These are phyloP conservation scores for Epirrhoe alternata DNA, from an alignment of 2,888 invertebrate species.

Conservation along the genomic window DNA sequence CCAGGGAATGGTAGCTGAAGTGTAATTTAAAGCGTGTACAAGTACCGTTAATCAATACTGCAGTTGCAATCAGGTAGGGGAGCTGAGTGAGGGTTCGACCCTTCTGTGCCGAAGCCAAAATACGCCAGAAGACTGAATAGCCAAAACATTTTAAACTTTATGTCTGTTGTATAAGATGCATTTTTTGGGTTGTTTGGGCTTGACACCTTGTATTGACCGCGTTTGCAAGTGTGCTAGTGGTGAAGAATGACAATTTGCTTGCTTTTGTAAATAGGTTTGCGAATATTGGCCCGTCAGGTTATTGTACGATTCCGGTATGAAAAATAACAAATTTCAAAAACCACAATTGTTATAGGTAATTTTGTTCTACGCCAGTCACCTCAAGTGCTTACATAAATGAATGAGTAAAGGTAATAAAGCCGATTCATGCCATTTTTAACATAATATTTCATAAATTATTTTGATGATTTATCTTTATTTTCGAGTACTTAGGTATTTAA, in stretches of 20 bases:
- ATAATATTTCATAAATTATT: too few relatives aligned
- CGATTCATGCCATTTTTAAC: too few relatives aligned
- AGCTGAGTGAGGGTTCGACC: conserved; percentile 64
- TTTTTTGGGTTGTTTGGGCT: not conserved
- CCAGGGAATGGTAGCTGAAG: conserved; percentile 39
- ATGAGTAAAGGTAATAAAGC: too few relatives aligned
- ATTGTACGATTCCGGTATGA: not conserved
- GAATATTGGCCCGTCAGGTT: not conserved
- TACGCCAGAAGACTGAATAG: conserved; percentile 48
- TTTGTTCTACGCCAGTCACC: too few relatives aligned
- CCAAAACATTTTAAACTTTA: conserved; percentile 23
- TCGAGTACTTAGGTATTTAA: not conserved
- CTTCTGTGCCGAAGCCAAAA: conserved; percentile 62
- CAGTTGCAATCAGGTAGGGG: conserved; percentile 70
- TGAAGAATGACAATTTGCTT: conserved; percentile 13
- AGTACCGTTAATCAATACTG: conserved; percentile 78
- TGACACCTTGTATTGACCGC: conserved; percentile 16
- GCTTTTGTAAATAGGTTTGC: conserved; percentile 2
- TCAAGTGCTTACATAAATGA: too few relatives aligned
- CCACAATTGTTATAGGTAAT: too few relatives aligned
- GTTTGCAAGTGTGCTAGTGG: conserved; percentile 19
- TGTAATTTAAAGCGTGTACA: conserved; percentile 52
- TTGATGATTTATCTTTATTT: not conserved
- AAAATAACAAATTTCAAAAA: too few relatives aligned
- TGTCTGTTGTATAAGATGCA: conserved; percentile 11